phyloP scores from a whole-genome alignment of 2,113 vertebrate genomes.

The Maccullochella peelii region DNA sequence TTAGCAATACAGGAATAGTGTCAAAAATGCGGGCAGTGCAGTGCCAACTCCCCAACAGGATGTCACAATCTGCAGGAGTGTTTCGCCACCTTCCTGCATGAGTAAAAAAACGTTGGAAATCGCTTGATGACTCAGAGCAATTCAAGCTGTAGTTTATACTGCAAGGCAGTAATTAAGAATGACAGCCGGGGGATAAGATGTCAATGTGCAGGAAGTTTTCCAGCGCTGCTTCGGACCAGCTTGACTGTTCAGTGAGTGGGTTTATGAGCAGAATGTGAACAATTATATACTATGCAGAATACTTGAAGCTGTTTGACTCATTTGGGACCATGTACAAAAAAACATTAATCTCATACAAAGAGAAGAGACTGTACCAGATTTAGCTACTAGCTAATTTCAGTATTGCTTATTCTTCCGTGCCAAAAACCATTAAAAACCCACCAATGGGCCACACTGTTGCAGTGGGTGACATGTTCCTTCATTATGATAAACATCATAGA shows the following conservation, averaged over 20 bases:
- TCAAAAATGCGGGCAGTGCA: slow-evolving; percentile 3
- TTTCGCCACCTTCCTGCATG: slow-evolving; percentile 37
- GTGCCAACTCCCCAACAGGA: slow-evolving; percentile 36
- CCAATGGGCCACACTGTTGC: neutral
- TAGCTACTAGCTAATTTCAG: neutral
- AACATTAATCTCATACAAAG: neutral
- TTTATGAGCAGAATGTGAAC: neutral
- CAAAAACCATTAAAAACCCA: neutral
- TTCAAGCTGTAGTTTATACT: slow-evolving; percentile 12
- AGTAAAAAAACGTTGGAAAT: slow-evolving; percentile 17
- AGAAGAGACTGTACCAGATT: neutral
- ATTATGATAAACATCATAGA: neutral
- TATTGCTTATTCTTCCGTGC: neutral
- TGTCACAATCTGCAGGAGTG: slow-evolving; percentile 28
- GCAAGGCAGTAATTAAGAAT: neutral
- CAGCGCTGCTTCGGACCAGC: neutral
- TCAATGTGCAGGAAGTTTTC: neutral
- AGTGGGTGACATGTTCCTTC: neutral
- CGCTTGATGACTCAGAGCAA: slow-evolving; percentile 39
- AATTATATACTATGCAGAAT: neutral
- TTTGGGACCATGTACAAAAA: neutral
- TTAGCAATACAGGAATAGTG: slow-evolving; percentile 16
- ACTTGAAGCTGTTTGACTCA: neutral
- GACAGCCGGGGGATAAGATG: neutral
- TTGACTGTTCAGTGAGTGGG: neutral